These are phyloP conservation scores for Cantharis flavilabris DNA, from an alignment of 2,888 invertebrate genomes.

Conservation along the genomic window DNA sequence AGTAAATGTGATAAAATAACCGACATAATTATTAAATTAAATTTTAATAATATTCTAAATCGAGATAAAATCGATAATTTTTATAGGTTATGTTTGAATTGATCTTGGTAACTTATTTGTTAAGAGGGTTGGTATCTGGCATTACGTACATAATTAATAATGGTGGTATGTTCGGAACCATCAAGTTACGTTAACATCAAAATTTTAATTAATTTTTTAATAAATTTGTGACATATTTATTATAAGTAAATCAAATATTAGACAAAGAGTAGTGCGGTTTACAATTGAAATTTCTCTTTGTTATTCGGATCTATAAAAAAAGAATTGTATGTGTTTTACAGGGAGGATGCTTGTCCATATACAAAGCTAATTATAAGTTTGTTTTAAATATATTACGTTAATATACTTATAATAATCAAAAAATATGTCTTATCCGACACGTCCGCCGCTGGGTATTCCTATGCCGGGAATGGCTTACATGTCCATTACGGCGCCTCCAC, in stretches of 20 bases:
- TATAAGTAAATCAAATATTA: not conserved
- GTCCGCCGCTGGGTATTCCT: slow-evolving; percentile 77
- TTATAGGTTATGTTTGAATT: not conserved
- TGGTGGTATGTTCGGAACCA: not conserved
- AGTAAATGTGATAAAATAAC: slow-evolving; percentile 5
- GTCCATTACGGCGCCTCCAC: slow-evolving; percentile 68
- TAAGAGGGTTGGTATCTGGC: not conserved
- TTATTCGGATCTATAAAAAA: not conserved
- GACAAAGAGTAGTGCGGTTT: not conserved
- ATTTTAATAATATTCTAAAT: not conserved
- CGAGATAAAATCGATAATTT: not conserved
- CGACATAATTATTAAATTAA: not conserved
- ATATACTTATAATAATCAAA: not conserved
- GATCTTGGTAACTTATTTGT: not conserved
- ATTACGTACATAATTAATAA: not conserved
- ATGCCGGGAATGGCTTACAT: slow-evolving; percentile 64
- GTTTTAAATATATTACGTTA: not conserved
- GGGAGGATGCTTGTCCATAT: not conserved
- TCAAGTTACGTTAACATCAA: not conserved
- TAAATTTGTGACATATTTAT: not conserved
- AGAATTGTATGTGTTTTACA: not conserved
- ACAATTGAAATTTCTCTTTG: not conserved
- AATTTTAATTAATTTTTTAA: not conserved
- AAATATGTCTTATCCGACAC: slow-evolving; percentile 88
- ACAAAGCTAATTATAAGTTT: not conserved